A percentile compares a stretch with the other conserved stretches of the same genome.
Evolutionary conservation across 2,797 vertebrate species (phyloP).

Genomic region (Corythornis leucogaster): DNA sequence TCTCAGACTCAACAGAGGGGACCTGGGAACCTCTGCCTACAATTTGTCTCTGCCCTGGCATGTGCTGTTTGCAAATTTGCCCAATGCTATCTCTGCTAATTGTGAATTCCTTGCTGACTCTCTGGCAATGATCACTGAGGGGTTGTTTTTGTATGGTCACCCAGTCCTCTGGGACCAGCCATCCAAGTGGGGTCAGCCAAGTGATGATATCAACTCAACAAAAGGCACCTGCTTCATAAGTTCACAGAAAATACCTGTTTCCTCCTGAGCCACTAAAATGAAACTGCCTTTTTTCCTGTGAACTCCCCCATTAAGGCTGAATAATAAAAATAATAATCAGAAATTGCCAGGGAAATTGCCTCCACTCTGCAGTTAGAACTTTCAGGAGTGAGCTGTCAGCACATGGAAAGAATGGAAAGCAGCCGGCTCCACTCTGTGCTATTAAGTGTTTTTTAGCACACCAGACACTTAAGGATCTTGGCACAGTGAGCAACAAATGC

Average conservation of each 20-base stretch:
- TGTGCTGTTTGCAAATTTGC: neutral
- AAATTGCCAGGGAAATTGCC: neutral
- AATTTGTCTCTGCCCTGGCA: neutral
- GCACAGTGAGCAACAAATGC: neutral
- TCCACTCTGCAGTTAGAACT: neutral
- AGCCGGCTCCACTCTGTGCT: neutral
- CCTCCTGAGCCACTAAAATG: neutral
- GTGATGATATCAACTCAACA: neutral
- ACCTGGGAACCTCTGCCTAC: neutral
- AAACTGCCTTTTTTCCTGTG: neutral
- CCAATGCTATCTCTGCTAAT: neutral
- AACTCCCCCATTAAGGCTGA: neutral
- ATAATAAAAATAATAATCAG: neutral
- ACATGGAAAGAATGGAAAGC: neutral
- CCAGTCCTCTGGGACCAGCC: neutral
- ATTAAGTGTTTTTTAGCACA: constrained; percentile 6
- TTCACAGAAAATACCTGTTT: neutral
- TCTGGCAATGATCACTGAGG: neutral
- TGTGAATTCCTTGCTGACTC: neutral
- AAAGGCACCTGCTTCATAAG: neutral
- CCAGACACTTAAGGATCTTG: constrained; percentile 20
- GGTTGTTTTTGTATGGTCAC: neutral
- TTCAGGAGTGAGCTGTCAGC: constrained; percentile 46
- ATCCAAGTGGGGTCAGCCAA: fast-evolving
- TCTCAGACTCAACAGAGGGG: fast-evolving